phyloP scores from a whole-genome alignment of 2,797 vertebrate genomes.

The Paguma larvata region DNA sequence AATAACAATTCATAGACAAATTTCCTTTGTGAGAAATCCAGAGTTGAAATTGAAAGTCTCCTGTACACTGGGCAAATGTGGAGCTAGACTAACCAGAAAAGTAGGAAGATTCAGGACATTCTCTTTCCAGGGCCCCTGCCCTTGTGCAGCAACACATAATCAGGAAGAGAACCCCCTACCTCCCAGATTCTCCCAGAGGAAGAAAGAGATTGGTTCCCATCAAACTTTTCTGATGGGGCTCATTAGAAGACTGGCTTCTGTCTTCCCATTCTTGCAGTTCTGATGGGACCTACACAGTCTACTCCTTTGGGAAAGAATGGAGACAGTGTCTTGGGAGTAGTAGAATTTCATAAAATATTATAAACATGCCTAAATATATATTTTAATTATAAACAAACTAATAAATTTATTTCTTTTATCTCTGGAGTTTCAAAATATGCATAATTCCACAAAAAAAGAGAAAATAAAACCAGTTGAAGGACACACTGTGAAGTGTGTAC shows the following conservation, averaged over 20 bases:
- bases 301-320: not conserved
- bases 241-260: not conserved
- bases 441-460: not conserved
- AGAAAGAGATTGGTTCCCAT: not conserved
- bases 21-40: not conserved
- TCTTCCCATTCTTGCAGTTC: not conserved
- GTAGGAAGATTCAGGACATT: not conserved
- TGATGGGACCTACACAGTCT: not conserved
- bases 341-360: not conserved
- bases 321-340: not conserved
- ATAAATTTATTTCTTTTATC: not conserved
- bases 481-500: not conserved
- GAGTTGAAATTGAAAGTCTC: not conserved
- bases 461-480: not conserved
- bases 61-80: not conserved
- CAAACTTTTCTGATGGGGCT: not conserved
- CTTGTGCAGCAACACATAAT: not conserved
- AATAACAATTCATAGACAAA: not conserved
- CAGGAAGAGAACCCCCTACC: not conserved
- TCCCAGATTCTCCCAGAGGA: not conserved
- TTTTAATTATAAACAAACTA: not conserved
- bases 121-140: too few relatives aligned
- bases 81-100: not conserved
- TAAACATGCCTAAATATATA: not conserved
- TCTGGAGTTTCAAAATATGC: not conserved